Conservation (phyloP, 1,140 invertebrate species). For the Myzus persicae region DNA sequence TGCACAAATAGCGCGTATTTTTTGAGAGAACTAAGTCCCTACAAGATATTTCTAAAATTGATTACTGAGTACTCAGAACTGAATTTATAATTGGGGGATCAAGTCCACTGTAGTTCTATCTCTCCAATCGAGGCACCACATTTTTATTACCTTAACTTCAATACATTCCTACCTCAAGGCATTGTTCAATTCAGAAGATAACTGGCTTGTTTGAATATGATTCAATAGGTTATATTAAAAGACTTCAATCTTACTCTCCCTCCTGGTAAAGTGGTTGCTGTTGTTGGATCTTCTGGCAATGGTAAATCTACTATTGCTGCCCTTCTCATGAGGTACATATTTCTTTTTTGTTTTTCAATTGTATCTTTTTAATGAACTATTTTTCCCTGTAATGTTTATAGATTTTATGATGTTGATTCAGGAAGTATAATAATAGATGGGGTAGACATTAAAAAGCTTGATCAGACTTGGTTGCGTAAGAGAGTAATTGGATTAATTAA, state of each 20-base stretch:
- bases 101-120: no score
- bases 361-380: neutral
- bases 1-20: no score
- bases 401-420: slow-evolving; percentile 84
- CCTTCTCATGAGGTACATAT: slow-evolving; percentile 78
- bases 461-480: slow-evolving; percentile 86
- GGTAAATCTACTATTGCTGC: slow-evolving; percentile 91
- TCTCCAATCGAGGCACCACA: neutral
- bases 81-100: no score
- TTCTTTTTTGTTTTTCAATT: neutral
- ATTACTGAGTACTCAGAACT: no score
- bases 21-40: no score
- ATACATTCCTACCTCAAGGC: neutral
- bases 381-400: slow-evolving; percentile 64
- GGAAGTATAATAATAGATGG: slow-evolving; percentile 84
- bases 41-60: no score
- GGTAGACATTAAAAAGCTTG: slow-evolving; percentile 75
- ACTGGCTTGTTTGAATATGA: neutral
- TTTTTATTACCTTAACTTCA: neutral
- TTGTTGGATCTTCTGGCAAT: slow-evolving; percentile 89
- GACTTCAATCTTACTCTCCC: slow-evolving; percentile 83
- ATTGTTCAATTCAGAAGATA: neutral
- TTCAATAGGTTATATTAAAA: slow-evolving; percentile 74
- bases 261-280: slow-evolving; percentile 86
- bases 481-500: slow-evolving; percentile 86